A percentile compares a stretch with the other conserved stretches of the same genome.
Conservation (phyloP, 2,797 vertebrate species). For the Phaenicophaeus curvirostris region DNA sequence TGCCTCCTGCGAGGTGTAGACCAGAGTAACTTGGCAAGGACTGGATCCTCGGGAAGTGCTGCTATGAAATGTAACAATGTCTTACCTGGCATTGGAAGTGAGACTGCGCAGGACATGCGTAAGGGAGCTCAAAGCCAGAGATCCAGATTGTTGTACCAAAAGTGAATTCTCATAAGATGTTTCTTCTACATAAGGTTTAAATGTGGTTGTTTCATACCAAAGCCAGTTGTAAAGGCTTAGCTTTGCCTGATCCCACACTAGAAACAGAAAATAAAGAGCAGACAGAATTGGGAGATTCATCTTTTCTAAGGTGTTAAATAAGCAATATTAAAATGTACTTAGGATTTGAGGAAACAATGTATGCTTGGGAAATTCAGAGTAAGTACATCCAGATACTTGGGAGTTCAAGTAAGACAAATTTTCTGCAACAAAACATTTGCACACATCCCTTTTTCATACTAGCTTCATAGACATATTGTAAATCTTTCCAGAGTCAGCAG, state of each 20-base stretch:
- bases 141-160: conserved; percentile 91
- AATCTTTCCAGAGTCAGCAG: not conserved
- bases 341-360: not conserved
- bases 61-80: not conserved
- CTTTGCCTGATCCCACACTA: conserved; percentile 98
- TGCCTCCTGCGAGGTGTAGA: not conserved
- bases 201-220: conserved; percentile 98
- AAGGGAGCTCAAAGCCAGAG: conserved; percentile 92
- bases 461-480: not conserved
- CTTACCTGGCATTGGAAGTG: conserved; percentile 93
- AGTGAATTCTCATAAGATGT: conserved; percentile 97
- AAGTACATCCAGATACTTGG: not conserved
- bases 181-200: conserved; percentile 90
- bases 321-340: not conserved
- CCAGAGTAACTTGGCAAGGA: not conserved
- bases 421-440: not conserved
- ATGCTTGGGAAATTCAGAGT: not conserved
- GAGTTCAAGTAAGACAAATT: not conserved
- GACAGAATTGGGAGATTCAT: not conserved
- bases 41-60: not conserved
- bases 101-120: conserved; percentile 92
- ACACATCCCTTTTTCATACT: not conserved
- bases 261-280: conserved; percentile 8
- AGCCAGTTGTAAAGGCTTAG: conserved; percentile 97
- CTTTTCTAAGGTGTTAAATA: conserved; percentile 1